Evolutionary conservation across 2,113 vertebrate genomes (phyloP), one percentile per base, ranked within the genome.

Genomic region (Ariopsis seemanni): DNA sequence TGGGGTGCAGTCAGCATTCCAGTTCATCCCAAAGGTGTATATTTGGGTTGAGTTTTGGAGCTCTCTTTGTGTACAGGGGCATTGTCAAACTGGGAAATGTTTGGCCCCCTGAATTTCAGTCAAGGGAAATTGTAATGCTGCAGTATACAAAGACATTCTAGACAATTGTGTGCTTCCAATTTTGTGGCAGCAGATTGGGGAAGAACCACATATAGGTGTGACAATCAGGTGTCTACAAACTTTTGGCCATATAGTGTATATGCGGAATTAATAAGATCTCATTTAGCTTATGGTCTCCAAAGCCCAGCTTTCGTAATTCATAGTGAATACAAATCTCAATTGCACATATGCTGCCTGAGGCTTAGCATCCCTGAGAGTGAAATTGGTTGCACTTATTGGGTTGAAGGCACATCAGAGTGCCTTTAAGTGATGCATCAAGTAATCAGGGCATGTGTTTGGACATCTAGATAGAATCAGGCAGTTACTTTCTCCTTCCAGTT

Each of bases 401-500:
- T 55, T 77, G 71, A 27, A 83, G 50, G 69, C 15, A 83, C 6
- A 2, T 82, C 81, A 87, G 11, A 67, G 60, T 78, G 71, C 8
- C 27, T 83, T 60, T 77, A 78, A 77, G 81, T 74, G 72, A 87
- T 67, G 71, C 50, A 74, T 34, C 86, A 87, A 87, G 20, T 82
- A 87, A 87, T 83, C 79, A 78, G 86, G 27, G 27, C 50, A 83
- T 84, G 48, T 77, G 58, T 53, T 84, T 84, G 86, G 86, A 84
- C 81, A 87, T 52, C 82, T 77, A 77, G 48, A 83, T 77, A 87
- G 71, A 83, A 87, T 87, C 81, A 87, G 81, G 50, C 86, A 83
- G 58, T 87, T 87, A 75, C 69, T 83, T 87, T 77, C 58, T 84
- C 22, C 50, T 83, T 14, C 50, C 60, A 78, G 58, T 84, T 81